phyloP scores from a whole-genome alignment of 2,888 invertebrate genomes.

The Rhopalosiphum nymphaeae region DNA sequence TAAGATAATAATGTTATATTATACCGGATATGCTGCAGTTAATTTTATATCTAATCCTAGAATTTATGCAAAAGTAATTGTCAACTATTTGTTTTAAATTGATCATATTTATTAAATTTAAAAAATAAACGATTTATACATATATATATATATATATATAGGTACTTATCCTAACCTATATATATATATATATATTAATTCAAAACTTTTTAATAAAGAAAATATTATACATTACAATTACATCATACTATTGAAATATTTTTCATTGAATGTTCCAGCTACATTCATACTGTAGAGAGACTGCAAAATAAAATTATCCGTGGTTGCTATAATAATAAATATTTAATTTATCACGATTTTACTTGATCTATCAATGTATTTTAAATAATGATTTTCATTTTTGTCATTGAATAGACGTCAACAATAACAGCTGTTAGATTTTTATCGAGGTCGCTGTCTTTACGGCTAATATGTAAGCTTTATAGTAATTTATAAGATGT shows the following conservation, averaged over 20 bases:
- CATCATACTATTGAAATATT: not conserved
- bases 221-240: not conserved
- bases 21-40: not conserved
- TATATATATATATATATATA: too few relatives aligned
- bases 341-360: slow-evolving; percentile 31
- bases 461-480: not conserved
- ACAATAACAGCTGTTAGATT: slow-evolving; percentile 13
- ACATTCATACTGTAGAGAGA: not conserved
- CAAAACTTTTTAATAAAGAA: not conserved
- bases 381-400: slow-evolving; percentile 22
- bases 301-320: not conserved
- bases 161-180: not conserved
- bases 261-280: not conserved
- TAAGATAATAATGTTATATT: not conserved
- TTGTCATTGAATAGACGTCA: slow-evolving; percentile 35
- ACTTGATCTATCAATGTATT: not conserved
- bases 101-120: not conserved
- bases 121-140: not conserved
- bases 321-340: not conserved
- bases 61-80: not conserved
- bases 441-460: slow-evolving; percentile 47
- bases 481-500: not conserved
- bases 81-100: not conserved
- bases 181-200: not conserved
- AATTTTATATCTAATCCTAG: not conserved